These are phyloP conservation scores for Heterotilapia buettikoferi DNA, from an alignment of 2,113 vertebrate genomes.

Conservation along the genomic window DNA sequence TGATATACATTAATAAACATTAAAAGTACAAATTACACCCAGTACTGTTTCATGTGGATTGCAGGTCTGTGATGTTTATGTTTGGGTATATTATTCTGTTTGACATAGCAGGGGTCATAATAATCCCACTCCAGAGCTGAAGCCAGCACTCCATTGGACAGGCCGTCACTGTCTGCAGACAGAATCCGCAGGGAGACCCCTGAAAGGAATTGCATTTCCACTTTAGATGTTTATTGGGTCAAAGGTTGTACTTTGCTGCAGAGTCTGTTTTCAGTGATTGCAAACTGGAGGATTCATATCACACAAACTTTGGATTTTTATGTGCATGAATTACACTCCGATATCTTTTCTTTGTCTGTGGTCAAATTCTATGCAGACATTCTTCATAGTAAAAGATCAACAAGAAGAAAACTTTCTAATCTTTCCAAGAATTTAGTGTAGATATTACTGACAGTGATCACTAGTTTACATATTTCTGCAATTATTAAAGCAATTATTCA, in stretches of 20 bases:
- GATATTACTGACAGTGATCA: background rate
- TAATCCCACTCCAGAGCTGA: conserved; percentile 79
- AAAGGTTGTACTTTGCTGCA: background rate
- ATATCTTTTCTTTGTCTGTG: background rate
- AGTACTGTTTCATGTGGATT: conserved; percentile 68
- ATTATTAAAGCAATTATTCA: background rate
- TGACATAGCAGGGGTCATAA: conserved; percentile 78
- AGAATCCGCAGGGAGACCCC: conserved; percentile 77
- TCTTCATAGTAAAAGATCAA: background rate
- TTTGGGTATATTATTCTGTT: conserved; percentile 64
- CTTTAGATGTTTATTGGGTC: background rate
- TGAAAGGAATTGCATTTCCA: conserved; percentile 13
- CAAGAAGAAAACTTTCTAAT: background rate
- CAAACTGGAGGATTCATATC: background rate
- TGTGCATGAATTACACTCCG: background rate
- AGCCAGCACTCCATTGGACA: conserved; percentile 50
- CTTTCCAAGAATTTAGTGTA: background rate
- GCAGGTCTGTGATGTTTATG: conserved; percentile 60
- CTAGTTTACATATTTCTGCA: background rate
- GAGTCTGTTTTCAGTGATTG: background rate
- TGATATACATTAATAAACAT: background rate
- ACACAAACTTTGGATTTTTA: background rate
- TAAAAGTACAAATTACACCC: conserved; percentile 66
- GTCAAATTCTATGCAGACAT: background rate
- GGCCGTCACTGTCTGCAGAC: conserved; percentile 75